Evolutionary conservation across 2,797 vertebrate genomes (phyloP).

Genomic region (Microcaecilia unicolor): DNA sequence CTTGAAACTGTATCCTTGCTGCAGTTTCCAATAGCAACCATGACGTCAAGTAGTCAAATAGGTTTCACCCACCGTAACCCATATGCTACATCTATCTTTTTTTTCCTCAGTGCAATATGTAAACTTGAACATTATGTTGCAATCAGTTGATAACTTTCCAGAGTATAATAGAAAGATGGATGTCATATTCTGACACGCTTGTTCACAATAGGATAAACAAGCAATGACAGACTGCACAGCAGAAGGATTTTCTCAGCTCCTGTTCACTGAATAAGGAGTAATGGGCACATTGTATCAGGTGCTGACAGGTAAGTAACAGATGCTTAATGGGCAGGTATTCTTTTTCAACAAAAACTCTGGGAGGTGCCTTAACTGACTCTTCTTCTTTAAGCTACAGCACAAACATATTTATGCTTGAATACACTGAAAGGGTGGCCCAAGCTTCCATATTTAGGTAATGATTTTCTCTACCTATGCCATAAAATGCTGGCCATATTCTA

Average conservation of each 20-base stretch:
- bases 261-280: conserved; percentile 22
- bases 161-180: conserved; percentile 1
- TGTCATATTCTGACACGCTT: conserved; percentile 8
- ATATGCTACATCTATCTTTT: too few species aligned
- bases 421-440: not conserved
- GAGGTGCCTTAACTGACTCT: conserved; percentile 26
- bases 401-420: conserved; percentile 23
- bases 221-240: conserved; percentile 16
- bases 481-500: too few species aligned
- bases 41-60: too few species aligned
- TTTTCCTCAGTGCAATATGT: conserved; percentile 1
- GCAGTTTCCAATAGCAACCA: conserved; percentile 53
- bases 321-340: conserved; percentile 17
- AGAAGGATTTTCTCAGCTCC: conserved; percentile 17
- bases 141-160: conserved; percentile 18
- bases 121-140: conserved; percentile 3
- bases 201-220: conserved; percentile 6
- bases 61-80: too few species aligned
- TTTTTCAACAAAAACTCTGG: conserved; percentile 14
- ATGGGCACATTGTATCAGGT: conserved; percentile 33
- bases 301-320: conserved; percentile 31
- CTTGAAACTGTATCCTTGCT: conserved; percentile 42
- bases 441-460: too few species aligned
- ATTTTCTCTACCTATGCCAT: too few species aligned
- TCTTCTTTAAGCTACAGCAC: conserved; percentile 14